Conservation (phyloP, 2,113 vertebrate species). For the human (Homo sapiens) region GRCh38 chr9:12248501-12249000, state of each 20-base stretch:
- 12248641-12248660: background rate
- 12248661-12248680: background rate
- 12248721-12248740: background rate
- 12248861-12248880: background rate
- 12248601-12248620: no score
- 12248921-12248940: slow-evolving; percentile 10
- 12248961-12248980: background rate
- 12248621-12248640: background rate
- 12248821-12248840: background rate
- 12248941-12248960: background rate
- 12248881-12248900: slow-evolving; percentile 51
- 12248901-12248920: slow-evolving; percentile 41
- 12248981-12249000: background rate
- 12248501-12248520: background rate
- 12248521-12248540: background rate
- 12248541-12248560: background rate
- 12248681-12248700: background rate
- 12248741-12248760: background rate
- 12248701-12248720: background rate
- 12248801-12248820: background rate
- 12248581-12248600: background rate
- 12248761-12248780: background rate
- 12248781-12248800: background rate
- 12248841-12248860: slow-evolving; percentile 59
- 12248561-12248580: background rate